Evolutionary conservation across 2,797 vertebrate genomes (phyloP).

Genomic region (Bradypodion ventrale): DNA sequence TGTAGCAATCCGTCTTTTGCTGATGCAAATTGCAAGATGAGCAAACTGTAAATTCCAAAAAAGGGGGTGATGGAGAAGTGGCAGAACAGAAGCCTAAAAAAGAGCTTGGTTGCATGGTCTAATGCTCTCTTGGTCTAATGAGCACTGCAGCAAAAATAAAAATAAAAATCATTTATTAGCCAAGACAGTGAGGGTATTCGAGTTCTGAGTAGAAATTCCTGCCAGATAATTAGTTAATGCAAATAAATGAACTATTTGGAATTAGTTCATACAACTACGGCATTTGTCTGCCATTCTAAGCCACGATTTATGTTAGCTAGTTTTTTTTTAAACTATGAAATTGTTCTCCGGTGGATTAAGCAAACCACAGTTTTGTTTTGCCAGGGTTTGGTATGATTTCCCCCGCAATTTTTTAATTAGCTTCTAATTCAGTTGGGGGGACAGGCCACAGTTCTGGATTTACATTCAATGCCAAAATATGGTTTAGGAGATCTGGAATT

Average conservation of each 20-base stretch:
- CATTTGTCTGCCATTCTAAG: neutral
- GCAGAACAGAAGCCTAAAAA: neutral
- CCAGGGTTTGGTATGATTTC: neutral
- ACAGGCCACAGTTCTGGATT: neutral
- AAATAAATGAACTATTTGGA: constrained; percentile 12
- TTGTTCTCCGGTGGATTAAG: neutral
- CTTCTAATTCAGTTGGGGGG: neutral
- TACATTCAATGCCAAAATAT: neutral
- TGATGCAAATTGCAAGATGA: constrained; percentile 38
- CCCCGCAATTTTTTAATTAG: neutral
- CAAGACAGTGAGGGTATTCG: neutral
- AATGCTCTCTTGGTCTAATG: constrained; percentile 10
- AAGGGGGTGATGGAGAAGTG: neutral
- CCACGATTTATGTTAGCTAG: neutral
- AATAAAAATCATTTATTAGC: constrained; percentile 25
- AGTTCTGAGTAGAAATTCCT: constrained; percentile 27
- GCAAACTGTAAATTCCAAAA: constrained; percentile 10
- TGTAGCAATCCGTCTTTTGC: constrained; percentile 22
- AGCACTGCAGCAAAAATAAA: constrained; percentile 37
- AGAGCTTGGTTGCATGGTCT: constrained; percentile 19
- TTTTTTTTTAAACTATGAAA: neutral
- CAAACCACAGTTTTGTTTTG: neutral
- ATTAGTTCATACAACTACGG: neutral
- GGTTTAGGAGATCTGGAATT: neutral
- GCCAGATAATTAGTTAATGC: constrained; percentile 32